Evolutionary conservation across 2,113 vertebrate genomes (phyloP), one percentile per base, ranked within the genome.

Genomic region (Boleophthalmus pectinirostris): DNA sequence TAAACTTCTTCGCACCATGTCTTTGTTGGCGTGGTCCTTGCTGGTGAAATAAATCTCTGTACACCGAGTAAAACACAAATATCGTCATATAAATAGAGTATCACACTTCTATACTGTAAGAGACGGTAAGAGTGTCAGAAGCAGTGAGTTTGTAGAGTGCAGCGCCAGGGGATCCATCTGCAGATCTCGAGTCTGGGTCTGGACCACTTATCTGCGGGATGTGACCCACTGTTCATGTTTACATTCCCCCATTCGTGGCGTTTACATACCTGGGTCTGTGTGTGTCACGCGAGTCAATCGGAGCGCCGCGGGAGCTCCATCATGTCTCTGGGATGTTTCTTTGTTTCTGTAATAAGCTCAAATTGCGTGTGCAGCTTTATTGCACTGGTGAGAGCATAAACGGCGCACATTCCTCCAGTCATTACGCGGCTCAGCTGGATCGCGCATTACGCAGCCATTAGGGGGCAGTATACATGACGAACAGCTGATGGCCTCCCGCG

Each of bases 401-500:
- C 9, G 21, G 12, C 45, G 33, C 38, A 2, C 10, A 20, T 75
- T 54, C 45, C 61, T 29, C 13, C n/a, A 21, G 35, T 58, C 13
- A 51, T 68, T 45, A 70, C 18, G 21, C 66, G 65, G 54, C 68
- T 57, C 67, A 51, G 46, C 20, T 71, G 73, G 66, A 57, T 23
- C 54, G 3, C 64, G 63, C 9, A 67, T 75, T 58, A 53, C 38
- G 56, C n/a, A 66, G 25, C 72, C 76, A 79, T 72, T 72, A 60
- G 25, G 70, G 51, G 14, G 53, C 5, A 9, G 38, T 46, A 29
- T 66, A 69, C 51, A 45, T 63, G 65, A 67, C 10, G 57, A 64
- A 61, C 72, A 72, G 45, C 72, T 72, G 61, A 70, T 70, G 60
- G 35, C 45, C 58, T 45, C 45, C 67, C 68, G 71, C 68, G 47